A percentile compares a stretch with the other conserved stretches of the same genome.
phyloP scores from a whole-genome alignment of 2,888 invertebrate species.

The Sphaerophoria rueppellii region DNA sequence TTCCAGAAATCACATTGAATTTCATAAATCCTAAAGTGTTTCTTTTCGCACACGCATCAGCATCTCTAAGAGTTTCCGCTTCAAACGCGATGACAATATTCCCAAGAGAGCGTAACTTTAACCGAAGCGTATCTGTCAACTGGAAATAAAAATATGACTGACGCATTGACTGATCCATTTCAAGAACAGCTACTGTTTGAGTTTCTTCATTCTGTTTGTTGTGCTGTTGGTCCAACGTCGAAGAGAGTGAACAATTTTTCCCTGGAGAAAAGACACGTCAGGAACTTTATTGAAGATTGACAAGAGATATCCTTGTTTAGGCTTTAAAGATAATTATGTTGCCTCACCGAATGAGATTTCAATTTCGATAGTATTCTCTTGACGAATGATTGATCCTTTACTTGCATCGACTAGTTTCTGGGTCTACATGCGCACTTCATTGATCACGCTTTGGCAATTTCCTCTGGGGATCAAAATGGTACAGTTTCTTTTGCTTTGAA shows the following conservation, averaged over 20 bases:
- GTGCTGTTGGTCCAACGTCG: no score
- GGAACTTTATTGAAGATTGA: constrained; percentile 59
- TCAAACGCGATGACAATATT: neutral
- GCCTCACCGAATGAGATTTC: constrained; percentile 65
- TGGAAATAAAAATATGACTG: constrained; percentile 61
- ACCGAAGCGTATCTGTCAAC: constrained; percentile 63
- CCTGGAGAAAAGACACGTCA: constrained; percentile 57
- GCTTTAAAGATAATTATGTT: constrained; percentile 63
- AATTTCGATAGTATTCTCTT: constrained; percentile 57
- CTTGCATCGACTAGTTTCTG: neutral
- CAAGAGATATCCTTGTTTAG: constrained; percentile 68
- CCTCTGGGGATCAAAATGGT: neutral
- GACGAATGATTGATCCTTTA: neutral
- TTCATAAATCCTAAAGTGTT: constrained; percentile 61
- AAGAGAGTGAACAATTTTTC: constrained; percentile 47
- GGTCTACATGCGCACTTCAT: neutral
- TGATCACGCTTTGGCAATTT: neutral
- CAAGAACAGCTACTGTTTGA: neutral
- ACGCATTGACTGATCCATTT: neutral
- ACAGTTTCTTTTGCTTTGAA: neutral
- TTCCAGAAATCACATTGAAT: neutral
- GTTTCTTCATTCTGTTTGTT: neutral
- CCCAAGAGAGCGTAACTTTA: constrained; percentile 41
- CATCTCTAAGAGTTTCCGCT: constrained; percentile 23
- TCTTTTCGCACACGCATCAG: constrained; percentile 32